Percentiles rank a stretch among this genome's conserved stretches.
Conservation (phyloP, 1,140 invertebrate species). For the Mesaphorura yosii region DNA sequence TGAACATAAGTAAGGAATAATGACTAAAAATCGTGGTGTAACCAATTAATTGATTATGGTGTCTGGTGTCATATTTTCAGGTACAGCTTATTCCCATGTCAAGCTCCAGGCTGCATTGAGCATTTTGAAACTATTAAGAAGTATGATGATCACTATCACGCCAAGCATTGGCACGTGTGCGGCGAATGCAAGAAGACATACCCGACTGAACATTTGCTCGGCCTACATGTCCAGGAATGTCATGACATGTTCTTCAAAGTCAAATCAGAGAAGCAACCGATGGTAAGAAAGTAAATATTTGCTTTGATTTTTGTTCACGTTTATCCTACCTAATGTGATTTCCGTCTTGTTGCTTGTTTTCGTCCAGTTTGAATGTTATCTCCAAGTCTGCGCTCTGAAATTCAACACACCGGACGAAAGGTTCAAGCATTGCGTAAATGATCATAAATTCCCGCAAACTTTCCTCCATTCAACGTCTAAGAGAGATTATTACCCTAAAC, state of each 20-base stretch:
- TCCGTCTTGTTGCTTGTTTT: neutral
- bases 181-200: constrained; percentile 46
- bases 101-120: constrained; percentile 36
- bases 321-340: neutral
- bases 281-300: constrained; percentile 40
- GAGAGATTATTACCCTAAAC: too few relatives aligned
- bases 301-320: neutral
- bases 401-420: too few relatives aligned
- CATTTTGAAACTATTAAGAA: constrained; percentile 38
- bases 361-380: too few relatives aligned
- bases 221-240: constrained; percentile 54
- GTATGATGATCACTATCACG: constrained; percentile 43
- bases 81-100: constrained; percentile 36
- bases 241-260: constrained; percentile 58
- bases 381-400: too few relatives aligned
- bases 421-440: too few relatives aligned
- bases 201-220: constrained; percentile 51
- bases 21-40: too few relatives aligned
- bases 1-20: too few relatives aligned
- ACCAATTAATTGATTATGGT: neutral
- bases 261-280: constrained; percentile 46
- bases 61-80: neutral
- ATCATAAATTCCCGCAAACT: too few relatives aligned
- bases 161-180: constrained; percentile 40
- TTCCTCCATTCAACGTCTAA: too few relatives aligned